phyloP scores from a whole-genome alignment of 2,113 vertebrate genomes.

The Syrmaticus mikado region DNA sequence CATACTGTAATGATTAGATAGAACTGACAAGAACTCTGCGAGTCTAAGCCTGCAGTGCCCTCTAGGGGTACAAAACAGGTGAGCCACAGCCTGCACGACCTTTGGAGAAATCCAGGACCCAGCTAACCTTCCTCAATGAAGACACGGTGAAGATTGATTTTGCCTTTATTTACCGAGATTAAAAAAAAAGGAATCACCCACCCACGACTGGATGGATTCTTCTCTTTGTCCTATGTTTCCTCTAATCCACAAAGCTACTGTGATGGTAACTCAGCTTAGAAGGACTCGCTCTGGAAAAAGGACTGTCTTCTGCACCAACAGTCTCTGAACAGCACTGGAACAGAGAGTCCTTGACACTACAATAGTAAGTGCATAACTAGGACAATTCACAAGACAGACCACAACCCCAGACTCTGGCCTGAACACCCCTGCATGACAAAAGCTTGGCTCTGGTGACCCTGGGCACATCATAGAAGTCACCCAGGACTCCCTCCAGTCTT shows the following conservation, averaged over 20 bases:
- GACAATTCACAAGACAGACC: not conserved
- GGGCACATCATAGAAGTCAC: not conserved
- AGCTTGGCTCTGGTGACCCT: not conserved
- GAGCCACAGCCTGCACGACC: not conserved
- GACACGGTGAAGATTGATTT: not conserved
- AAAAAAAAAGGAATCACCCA: not conserved
- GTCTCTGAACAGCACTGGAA: not conserved
- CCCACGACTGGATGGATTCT: not conserved
- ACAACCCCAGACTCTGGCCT: not conserved
- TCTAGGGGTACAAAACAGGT: not conserved
- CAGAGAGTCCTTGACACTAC: not conserved
- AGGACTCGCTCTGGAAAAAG: not conserved
- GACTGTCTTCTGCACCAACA: not conserved
- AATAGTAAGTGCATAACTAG: not conserved
- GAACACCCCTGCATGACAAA: not conserved
- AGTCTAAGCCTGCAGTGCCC: slow-evolving; percentile 41
- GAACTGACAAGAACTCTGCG: fast-evolving
- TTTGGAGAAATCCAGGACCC: fast-evolving
- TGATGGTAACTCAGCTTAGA: not conserved
- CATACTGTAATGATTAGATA: not conserved
- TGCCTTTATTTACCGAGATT: not conserved
- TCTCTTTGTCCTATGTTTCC: not conserved
- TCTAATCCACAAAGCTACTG: not conserved
- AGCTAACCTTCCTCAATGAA: not conserved
- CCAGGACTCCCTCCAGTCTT: not conserved